Evolutionary conservation across 2,113 vertebrate species (phyloP).

Genomic region (Hippocampus guttulatus): DNA sequence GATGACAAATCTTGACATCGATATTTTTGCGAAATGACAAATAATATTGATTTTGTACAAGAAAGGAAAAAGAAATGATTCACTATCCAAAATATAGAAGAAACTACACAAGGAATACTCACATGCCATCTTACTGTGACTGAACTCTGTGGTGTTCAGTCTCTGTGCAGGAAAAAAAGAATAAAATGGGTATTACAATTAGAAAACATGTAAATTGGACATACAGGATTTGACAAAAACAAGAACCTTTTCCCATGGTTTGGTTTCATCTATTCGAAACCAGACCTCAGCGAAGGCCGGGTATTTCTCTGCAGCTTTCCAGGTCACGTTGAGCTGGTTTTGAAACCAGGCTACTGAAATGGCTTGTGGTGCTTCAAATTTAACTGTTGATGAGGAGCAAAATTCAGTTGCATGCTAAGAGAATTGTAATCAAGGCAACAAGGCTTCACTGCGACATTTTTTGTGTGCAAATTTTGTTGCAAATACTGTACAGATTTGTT

Average conservation of each 20-base stretch:
- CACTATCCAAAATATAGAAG: not conserved
- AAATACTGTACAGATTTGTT: not conserved
- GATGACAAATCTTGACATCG: not conserved
- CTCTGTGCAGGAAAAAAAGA: not conserved
- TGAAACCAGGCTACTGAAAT: conserved; percentile 38
- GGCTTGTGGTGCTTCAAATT: conserved; percentile 46
- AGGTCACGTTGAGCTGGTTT: conserved; percentile 43
- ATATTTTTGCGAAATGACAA: not conserved
- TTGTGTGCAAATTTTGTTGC: no score
- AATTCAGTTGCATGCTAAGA: not conserved
- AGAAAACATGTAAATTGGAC: not conserved
- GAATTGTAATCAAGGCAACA: not conserved
- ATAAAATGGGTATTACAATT: not conserved
- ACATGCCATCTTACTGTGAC: conserved; percentile 13
- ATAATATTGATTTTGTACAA: not conserved
- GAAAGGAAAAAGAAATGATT: no score
- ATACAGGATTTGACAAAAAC: not conserved
- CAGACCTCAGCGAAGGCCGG: conserved; percentile 45
- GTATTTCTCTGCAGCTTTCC: conserved; percentile 16
- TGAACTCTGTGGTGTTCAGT: not conserved
- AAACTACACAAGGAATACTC: conserved; percentile 27
- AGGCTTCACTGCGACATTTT: not conserved
- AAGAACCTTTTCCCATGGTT: conserved; percentile 48
- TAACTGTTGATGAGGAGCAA: conserved; percentile 49
- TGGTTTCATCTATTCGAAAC: conserved; percentile 1